Evolutionary conservation across 1,140 invertebrate species (phyloP), one percentile per base, ranked within the genome.

Genomic region (Sminthurinus signatus): DNA sequence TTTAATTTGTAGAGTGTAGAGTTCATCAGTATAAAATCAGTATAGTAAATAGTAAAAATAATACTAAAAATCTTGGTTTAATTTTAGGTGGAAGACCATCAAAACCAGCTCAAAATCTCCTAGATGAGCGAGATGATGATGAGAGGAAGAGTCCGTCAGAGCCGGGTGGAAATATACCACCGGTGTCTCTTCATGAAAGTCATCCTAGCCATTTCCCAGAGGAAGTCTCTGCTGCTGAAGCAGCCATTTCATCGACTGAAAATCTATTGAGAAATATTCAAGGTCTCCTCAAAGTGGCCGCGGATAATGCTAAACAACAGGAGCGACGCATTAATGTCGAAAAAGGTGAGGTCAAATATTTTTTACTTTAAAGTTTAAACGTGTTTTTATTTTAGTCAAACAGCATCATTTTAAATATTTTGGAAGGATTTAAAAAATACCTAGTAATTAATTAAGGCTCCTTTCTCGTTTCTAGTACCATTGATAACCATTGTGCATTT

Each of bases 251-350:
- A 64, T 93, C 91, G 70, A 93, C 91, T 21, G 92, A 96, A 78
- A 93, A 91, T 43, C 82, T 96, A 48, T 83, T 96, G 52, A 83
- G 93, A 70, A 96, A 96, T 78, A 96, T 96, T 73, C 91, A 96
- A 78, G 93, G 92, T 23, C 82, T 96, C 64, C 84, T 96, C 46
- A 94, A 95, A 78, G 91, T 96, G 48, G 93, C 93, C 12, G 91
- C 91, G 10, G 93, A 96, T 78, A 96, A 95, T 80, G 92, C 93
- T 32, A 83, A 92, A 68, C 92, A 96, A 75, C 91, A 95, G 78
- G 93, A 96, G 76, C 83, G 91, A 69, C 91, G 95, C 79, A 90
- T 94, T 76, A 93, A 88, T 81, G 91, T 93, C 77, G 93, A 96
- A 80, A 96, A 94, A 92, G 91, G 93, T 96, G 80, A 46, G 46